Evolutionary conservation across 2,113 vertebrate species (phyloP).

Genomic region (Cinclus cinclus): DNA sequence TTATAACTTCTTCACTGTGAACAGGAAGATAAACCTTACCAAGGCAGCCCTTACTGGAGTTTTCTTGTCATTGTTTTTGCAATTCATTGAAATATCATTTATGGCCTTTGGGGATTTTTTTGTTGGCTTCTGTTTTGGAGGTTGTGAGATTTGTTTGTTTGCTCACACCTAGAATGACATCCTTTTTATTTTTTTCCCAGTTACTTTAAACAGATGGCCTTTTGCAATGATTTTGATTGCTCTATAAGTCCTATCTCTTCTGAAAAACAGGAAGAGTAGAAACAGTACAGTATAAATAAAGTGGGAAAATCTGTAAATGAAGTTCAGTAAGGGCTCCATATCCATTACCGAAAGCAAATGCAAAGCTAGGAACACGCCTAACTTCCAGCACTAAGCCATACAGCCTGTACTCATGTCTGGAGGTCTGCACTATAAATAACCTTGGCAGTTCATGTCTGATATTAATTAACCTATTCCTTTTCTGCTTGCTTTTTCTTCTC

Average conservation of each 20-base stretch:
- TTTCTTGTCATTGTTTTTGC: neutral
- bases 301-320: neutral
- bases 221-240: neutral
- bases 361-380: neutral
- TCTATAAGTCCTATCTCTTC: neutral
- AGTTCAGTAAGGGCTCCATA: neutral
- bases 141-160: neutral
- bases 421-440: neutral
- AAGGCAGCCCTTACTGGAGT: neutral
- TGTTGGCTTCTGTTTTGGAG: neutral
- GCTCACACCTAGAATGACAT: neutral
- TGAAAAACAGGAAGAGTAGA: neutral
- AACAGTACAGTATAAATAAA: neutral
- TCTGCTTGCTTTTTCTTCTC: neutral
- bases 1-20: neutral
- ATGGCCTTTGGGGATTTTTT: accelerated
- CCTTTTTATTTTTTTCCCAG: neutral
- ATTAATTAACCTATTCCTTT: neutral
- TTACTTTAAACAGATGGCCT: neutral
- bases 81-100: neutral
- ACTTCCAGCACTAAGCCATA: neutral
- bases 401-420: neutral
- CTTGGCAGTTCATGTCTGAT: neutral
- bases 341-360: neutral
- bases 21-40: neutral